These are phyloP conservation scores for Polypterus bichir DNA, from an alignment of 2,113 vertebrate genomes.

Conservation along the genomic window DNA sequence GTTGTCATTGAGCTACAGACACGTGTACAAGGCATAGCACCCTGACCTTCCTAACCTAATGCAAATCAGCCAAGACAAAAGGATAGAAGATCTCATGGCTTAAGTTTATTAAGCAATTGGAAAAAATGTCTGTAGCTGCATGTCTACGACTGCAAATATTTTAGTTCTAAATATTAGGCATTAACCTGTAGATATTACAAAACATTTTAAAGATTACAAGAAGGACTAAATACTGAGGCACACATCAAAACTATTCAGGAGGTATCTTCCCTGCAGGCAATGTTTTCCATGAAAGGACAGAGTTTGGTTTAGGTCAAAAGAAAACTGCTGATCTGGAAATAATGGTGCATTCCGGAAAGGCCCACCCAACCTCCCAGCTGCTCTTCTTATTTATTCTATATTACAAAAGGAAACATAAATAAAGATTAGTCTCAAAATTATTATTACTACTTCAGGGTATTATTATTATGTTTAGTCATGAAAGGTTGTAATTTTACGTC, in stretches of 20 bases:
- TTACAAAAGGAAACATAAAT: conserved; percentile 27
- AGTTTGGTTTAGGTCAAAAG: conserved; percentile 55
- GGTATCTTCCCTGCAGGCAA: conserved; percentile 37
- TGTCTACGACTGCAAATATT: too few relatives aligned
- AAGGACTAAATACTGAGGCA: conserved; percentile 29
- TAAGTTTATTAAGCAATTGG: too few relatives aligned
- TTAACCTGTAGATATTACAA: too few relatives aligned
- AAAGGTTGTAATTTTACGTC: neutral
- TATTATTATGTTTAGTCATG: neutral
- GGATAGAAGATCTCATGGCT: too few relatives aligned
- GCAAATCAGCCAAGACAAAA: too few relatives aligned
- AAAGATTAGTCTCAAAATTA: conserved; percentile 27
- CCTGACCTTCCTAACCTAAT: too few relatives aligned
- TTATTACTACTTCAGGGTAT: conserved; percentile 12
- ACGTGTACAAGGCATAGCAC: too few relatives aligned
- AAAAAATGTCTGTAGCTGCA: too few relatives aligned
- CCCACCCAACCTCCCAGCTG: conserved; percentile 36
- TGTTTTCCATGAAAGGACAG: conserved; percentile 33
- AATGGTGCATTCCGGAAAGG: conserved; percentile 47
- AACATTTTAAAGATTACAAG: conserved; percentile 28
- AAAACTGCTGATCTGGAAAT: conserved; percentile 58
- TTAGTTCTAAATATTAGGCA: too few relatives aligned
- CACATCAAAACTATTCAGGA: conserved; percentile 34
- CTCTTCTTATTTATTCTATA: conserved; percentile 7
- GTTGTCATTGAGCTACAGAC: too few relatives aligned